Conservation (phyloP, 53 echinoderm and acorn worm species). For the Antedon mediterranea region DNA sequence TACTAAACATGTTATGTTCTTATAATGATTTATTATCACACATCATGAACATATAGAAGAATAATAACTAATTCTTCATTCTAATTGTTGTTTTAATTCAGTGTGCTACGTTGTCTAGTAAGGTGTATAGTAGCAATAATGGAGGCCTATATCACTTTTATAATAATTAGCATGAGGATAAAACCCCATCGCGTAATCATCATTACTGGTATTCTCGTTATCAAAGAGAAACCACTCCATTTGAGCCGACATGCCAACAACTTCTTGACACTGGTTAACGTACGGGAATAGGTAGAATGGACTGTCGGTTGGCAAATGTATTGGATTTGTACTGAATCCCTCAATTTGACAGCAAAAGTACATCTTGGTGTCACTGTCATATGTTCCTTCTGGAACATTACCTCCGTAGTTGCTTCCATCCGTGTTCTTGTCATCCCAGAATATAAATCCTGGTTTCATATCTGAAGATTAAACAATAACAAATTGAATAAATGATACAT, state of each 20-base stretch:
- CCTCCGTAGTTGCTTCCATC: neutral
- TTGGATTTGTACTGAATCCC: neutral
- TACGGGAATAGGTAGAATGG: neutral
- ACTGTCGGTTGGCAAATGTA: constrained; percentile 2
- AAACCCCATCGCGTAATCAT: neutral
- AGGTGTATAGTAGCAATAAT: neutral
- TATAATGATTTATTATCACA: too few relatives aligned
- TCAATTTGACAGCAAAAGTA: constrained; percentile 1
- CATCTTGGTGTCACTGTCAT: neutral
- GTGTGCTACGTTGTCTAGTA: too few relatives aligned
- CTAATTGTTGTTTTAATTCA: too few relatives aligned
- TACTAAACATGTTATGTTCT: too few relatives aligned
- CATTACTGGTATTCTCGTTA: neutral
- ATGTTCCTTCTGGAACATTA: neutral
- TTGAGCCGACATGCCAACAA: neutral
- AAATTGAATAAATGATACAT: too few relatives aligned
- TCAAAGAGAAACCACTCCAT: constrained; percentile 2
- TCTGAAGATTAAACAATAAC: neutral
- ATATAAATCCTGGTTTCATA: neutral
- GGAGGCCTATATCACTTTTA: too few relatives aligned
- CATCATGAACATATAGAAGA: too few relatives aligned
- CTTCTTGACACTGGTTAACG: neutral
- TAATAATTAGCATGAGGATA: neutral
- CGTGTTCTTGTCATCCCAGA: neutral
- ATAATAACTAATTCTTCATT: too few relatives aligned